A percentile compares a stretch with the other conserved stretches of the same genome.
Evolutionary conservation across 92 coral and sea anemone species (phyloP).

Genomic region (Epizoanthus fatuus): DNA sequence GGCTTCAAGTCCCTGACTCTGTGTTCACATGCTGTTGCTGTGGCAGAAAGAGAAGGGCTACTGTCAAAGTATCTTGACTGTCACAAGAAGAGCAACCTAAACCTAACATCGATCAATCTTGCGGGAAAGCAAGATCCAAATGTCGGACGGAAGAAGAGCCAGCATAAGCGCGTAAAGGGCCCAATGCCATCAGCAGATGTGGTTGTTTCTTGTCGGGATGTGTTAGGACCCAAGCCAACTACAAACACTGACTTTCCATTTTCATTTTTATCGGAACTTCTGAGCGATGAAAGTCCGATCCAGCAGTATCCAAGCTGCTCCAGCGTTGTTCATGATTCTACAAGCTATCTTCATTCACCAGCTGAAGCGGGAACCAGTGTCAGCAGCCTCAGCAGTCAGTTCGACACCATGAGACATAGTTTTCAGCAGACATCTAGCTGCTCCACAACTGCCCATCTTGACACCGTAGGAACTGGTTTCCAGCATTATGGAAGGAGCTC

Average conservation of each 20-base stretch:
- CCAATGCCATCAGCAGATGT: constrained; percentile 59
- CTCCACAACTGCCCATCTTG: no score
- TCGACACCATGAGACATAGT: no score
- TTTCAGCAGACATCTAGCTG: no score
- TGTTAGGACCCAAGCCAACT: constrained; percentile 30
- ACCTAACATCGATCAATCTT: constrained; percentile 58
- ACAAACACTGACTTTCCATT: neutral
- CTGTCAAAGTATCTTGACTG: constrained; percentile 38
- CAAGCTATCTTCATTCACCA: no score
- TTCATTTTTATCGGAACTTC: constrained; percentile 12
- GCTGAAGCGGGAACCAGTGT: no score
- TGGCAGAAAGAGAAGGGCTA: constrained; percentile 55
- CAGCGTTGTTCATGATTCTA: no score
- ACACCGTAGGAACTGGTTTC: no score
- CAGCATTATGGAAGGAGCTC: no score
- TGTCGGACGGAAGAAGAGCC: constrained; percentile 65
- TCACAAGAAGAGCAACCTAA: constrained; percentile 46
- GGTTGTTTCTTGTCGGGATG: constrained; percentile 57
- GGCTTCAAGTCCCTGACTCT: constrained; percentile 65
- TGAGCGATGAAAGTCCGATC: neutral
- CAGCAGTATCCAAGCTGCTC: no score
- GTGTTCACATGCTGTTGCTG: constrained; percentile 75
- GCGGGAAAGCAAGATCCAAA: constrained; percentile 66
- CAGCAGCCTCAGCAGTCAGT: no score
- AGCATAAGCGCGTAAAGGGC: constrained; percentile 60